Conservation (phyloP, 2,797 vertebrate genomes). For the Sciurus carolinensis region DNA sequence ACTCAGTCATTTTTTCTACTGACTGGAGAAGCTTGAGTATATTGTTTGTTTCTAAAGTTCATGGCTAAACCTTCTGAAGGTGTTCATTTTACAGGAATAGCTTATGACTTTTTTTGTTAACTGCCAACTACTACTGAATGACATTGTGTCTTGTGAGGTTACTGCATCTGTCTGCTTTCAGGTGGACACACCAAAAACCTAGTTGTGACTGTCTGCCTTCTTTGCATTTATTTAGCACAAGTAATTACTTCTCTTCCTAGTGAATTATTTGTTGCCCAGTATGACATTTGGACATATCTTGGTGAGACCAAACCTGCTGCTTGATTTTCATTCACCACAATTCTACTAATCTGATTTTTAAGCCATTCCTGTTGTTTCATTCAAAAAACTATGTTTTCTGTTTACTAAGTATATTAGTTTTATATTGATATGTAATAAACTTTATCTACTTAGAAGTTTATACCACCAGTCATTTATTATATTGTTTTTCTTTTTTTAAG, state of each 20-base stretch:
- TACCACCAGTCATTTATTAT: not conserved
- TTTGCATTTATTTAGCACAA: not conserved
- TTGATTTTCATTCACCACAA: not conserved
- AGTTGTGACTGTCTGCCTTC: not conserved
- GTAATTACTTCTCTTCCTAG: slow-evolving; percentile 26
- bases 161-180: not conserved
- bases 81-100: slow-evolving; percentile 11
- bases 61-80: slow-evolving; percentile 7
- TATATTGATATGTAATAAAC: not conserved
- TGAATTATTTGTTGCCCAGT: slow-evolving; percentile 4
- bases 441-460: not conserved
- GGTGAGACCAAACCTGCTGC: slow-evolving; percentile 1
- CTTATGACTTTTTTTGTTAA: not conserved
- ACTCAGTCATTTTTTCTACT: slow-evolving; percentile 23
- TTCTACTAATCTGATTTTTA: not conserved
- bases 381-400: not conserved
- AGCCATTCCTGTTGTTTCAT: not conserved
- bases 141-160: not conserved
- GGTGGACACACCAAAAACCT: not conserved
- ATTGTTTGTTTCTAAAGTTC: not conserved
- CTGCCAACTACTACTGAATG: not conserved
- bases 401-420: slow-evolving; percentile 4
- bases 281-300: not conserved
- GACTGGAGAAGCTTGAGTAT: not conserved
- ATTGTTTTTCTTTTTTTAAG: not conserved